phyloP scores from a whole-genome alignment of 2,797 vertebrate species.

The Tolypeutes matacus region DNA sequence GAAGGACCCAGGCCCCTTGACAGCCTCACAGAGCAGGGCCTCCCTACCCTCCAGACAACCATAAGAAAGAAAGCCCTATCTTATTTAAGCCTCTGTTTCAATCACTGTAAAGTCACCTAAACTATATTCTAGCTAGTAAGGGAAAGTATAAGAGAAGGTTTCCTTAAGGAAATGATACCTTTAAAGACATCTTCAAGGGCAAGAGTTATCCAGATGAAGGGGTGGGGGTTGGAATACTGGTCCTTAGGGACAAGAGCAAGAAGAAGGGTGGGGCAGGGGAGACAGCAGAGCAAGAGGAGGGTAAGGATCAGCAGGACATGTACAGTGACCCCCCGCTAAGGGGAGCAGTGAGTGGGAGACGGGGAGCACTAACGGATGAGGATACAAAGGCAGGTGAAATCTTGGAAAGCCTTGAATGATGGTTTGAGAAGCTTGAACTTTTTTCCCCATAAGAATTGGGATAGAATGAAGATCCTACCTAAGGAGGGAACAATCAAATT shows the following conservation, averaged over 20 bases:
- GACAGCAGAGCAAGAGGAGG: background rate
- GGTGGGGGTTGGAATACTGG: background rate
- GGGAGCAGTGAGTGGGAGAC: background rate
- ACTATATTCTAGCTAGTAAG: background rate
- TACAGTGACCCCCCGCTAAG: too few species aligned
- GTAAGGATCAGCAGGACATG: background rate
- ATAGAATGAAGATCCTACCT: background rate
- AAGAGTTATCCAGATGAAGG: background rate
- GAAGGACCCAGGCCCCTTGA: background rate
- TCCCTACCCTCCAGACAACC: background rate
- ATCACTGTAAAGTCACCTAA: background rate
- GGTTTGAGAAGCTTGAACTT: background rate
- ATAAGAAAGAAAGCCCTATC: background rate
- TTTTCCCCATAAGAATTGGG: background rate
- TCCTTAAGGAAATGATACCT: background rate
- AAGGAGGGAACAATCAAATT: background rate
- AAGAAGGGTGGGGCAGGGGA: background rate
- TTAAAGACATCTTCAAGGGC: background rate
- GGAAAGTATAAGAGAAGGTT: background rate
- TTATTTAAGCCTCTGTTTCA: conserved; percentile 14
- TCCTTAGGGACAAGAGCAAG: background rate
- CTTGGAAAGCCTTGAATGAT: background rate
- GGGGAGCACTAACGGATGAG: background rate
- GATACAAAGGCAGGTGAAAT: background rate
- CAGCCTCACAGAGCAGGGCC: background rate